Evolutionary conservation across 1,140 invertebrate genomes (phyloP).

Genomic region (Scaptodrosophila lebanonensis): DNA sequence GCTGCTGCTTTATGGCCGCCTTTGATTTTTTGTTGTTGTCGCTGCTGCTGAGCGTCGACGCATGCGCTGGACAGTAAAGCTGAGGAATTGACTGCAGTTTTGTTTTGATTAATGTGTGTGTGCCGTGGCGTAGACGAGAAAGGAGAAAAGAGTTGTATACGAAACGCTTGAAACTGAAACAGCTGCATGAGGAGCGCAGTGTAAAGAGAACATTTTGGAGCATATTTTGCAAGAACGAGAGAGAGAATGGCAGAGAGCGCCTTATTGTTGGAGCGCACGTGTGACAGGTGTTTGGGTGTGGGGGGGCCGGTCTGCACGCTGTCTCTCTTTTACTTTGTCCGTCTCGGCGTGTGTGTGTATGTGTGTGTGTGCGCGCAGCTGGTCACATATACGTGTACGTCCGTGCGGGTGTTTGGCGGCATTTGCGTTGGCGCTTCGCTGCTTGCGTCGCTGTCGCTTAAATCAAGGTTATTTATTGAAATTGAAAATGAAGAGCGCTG

Average conservation of each 20-base stretch:
- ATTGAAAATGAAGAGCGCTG: conserved; percentile 62
- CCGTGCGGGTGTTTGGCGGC: conserved; percentile 33
- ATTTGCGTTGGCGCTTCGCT: conserved; percentile 36
- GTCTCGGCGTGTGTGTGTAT: conserved; percentile 1
- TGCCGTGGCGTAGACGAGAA: conserved; percentile 8
- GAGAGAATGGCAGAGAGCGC: conserved; percentile 16
- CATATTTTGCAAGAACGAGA: background rate
- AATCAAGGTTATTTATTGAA: conserved; percentile 75
- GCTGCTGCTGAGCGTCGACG: conserved; percentile 27
- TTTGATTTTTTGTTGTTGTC: conserved; percentile 6
- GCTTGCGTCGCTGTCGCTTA: conserved; percentile 53
- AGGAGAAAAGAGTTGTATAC: conserved; percentile 38
- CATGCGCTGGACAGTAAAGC: too few relatives aligned
- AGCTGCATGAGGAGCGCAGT: conserved; percentile 25
- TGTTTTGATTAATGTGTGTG: conserved; percentile 59
- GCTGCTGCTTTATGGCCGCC: conserved; percentile 8
- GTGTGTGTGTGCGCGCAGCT: conserved; percentile 45
- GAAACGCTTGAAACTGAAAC: conserved; percentile 42
- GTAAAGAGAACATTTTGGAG: conserved; percentile 7
- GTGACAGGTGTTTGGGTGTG: conserved; percentile 70
- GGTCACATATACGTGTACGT: conserved; percentile 53
- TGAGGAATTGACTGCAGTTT: conserved; percentile 51
- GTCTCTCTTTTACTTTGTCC: conserved; percentile 19
- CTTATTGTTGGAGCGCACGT: conserved; percentile 7
- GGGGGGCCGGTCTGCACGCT: conserved; percentile 55